phyloP scores from a whole-genome alignment of 2,888 invertebrate genomes.

The Ennomos fuscantarius region DNA sequence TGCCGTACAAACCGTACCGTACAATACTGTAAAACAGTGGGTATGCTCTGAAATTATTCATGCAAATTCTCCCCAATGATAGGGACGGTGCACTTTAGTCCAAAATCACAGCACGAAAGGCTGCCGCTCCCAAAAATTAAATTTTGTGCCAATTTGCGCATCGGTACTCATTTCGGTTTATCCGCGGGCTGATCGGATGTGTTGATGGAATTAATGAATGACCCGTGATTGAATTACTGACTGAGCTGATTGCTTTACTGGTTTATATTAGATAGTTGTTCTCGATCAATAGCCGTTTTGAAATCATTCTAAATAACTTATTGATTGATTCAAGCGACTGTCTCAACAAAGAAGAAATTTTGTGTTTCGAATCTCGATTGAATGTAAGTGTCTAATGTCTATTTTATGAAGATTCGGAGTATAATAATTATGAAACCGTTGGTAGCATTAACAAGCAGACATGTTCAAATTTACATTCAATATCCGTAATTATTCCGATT shows the following conservation, averaged over 20 bases:
- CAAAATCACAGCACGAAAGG: conserved; percentile 40
- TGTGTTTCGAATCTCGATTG: too few species aligned
- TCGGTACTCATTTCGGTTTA: conserved; percentile 30
- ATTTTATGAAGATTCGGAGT: too few species aligned
- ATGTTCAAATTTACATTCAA: too few species aligned
- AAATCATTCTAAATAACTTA: too few species aligned
- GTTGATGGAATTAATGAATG: conserved; percentile 32
- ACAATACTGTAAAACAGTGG: conserved; percentile 41
- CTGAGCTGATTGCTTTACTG: conserved; percentile 18
- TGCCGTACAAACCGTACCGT: conserved; percentile 4
- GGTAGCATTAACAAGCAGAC: too few species aligned
- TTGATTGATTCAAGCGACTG: not conserved
- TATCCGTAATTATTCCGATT: too few species aligned
- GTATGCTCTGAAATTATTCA: conserved; percentile 57
- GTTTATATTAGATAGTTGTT: not conserved
- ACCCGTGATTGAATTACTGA: conserved; percentile 25
- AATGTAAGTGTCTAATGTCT: too few species aligned
- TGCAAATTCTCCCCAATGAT: conserved; percentile 58
- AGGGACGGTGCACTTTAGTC: conserved; percentile 51
- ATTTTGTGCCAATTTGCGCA: conserved; percentile 37
- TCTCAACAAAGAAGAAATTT: not conserved
- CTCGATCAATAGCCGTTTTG: not conserved
- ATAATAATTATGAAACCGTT: too few species aligned
- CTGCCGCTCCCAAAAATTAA: conserved; percentile 43
- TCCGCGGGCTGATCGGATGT: conserved; percentile 22